Percentiles rank a stretch among this genome's conserved stretches.
Conservation (phyloP, 2,888 invertebrate genomes). For the Zootermopsis nevadensis region DNA sequence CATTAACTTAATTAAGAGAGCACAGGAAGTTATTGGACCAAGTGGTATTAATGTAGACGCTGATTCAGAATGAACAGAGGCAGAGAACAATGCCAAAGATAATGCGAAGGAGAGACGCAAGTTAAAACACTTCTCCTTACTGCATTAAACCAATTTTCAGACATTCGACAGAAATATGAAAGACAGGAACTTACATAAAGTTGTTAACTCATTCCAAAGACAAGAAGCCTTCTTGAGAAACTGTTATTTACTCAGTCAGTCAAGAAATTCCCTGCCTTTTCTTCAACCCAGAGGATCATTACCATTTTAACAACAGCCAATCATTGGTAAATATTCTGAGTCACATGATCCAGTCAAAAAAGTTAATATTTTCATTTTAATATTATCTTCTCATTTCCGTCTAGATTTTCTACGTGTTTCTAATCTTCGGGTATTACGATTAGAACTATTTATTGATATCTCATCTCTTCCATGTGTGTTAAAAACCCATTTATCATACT, state of each 20-base stretch:
- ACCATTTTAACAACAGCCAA: background rate
- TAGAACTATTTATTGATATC: background rate
- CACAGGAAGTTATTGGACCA: constrained; percentile 29
- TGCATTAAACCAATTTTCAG: no score
- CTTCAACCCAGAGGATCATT: background rate
- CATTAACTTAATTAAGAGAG: constrained; percentile 47
- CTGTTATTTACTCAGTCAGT: no score
- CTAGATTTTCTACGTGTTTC: background rate
- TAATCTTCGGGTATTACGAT: background rate
- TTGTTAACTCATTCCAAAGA: no score
- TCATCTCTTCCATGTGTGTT: background rate
- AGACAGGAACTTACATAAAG: no score
- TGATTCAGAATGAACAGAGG: background rate
- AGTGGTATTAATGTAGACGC: background rate
- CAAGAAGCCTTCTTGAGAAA: no score
- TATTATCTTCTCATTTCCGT: background rate
- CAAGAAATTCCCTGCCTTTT: background rate
- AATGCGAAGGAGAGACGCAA: no score
- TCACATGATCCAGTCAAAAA: background rate
- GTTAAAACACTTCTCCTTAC: no score
- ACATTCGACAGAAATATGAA: no score
- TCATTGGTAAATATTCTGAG: background rate
- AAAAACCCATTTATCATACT: background rate
- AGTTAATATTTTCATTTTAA: background rate
- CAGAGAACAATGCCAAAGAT: background rate